phyloP scores from a whole-genome alignment of 2,113 vertebrate genomes.

The Synchiropus splendidus region DNA sequence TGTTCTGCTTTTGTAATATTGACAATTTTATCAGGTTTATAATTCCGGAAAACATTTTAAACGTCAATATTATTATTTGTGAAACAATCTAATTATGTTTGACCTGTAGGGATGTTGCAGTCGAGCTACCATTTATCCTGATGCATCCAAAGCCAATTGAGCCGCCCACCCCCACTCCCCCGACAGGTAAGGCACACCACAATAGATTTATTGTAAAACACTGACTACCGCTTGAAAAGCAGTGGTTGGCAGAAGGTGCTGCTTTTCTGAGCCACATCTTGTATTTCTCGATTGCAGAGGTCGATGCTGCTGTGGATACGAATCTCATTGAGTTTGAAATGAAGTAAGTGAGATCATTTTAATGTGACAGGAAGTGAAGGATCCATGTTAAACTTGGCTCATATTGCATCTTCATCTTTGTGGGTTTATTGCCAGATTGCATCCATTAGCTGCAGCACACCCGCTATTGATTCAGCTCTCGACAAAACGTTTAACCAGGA shows the following conservation, averaged over 20 bases:
- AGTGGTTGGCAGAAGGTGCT: no score
- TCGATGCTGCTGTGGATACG: constrained; percentile 59
- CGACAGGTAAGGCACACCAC: constrained; percentile 42
- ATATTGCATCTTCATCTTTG: no score
- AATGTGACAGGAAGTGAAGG: no score
- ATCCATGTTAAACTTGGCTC: no score
- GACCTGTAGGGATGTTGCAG: constrained; percentile 66
- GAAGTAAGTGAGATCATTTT: constrained; percentile 58
- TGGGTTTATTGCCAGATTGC: no score
- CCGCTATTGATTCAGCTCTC: no score
- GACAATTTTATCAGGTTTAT: no score
- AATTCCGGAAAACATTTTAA: no score
- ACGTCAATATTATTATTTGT: no score
- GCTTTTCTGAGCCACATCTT: constrained; percentile 1
- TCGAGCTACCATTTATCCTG: constrained; percentile 79
- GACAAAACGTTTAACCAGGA: no score
- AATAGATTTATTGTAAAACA: background rate
- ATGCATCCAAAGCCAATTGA: constrained; percentile 80
- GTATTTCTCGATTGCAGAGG: constrained; percentile 51
- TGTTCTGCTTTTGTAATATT: no score
- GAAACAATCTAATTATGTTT: constrained; percentile 5
- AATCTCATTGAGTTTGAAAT: constrained; percentile 78
- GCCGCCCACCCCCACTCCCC: constrained; percentile 42
- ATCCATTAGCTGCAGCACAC: no score
- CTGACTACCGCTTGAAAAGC: constrained; percentile 1